These are phyloP conservation scores for Calonectris borealis DNA, from an alignment of 2,113 vertebrate genomes.

Conservation along the genomic window DNA sequence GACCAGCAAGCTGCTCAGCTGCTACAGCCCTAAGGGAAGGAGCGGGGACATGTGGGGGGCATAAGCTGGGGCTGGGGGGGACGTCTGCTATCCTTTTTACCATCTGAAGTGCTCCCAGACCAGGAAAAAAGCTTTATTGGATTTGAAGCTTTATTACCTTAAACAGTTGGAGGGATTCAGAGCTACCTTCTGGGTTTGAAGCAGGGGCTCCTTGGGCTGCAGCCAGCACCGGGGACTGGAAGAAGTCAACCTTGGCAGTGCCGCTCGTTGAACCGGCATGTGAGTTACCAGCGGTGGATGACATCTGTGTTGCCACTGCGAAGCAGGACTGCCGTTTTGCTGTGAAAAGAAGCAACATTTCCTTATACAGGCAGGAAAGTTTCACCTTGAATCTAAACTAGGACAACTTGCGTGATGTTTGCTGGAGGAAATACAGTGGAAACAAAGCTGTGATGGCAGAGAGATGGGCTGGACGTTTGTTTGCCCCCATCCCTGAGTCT, in stretches of 20 bases:
- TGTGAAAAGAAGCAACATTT: not conserved
- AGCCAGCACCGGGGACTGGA: accelerated
- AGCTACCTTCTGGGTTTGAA: not conserved
- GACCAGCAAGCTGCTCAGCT: not conserved
- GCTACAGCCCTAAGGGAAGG: not conserved
- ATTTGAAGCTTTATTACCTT: not conserved
- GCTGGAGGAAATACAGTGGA: not conserved
- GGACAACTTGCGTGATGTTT: not conserved
- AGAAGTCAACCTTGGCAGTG: not conserved
- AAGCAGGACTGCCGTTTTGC: not conserved
- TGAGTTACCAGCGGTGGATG: not conserved
- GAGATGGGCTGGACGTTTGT: not conserved
- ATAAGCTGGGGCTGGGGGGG: not conserved
- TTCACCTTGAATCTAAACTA: slow-evolving; percentile 39
- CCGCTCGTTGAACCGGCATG: accelerated
- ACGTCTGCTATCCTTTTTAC: not conserved
- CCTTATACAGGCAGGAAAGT: not conserved
- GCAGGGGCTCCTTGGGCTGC: not conserved
- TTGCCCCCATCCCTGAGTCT: not conserved
- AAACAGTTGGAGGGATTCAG: not conserved
- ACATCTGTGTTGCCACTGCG: not conserved
- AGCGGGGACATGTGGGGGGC: accelerated
- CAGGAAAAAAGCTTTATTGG: not conserved
- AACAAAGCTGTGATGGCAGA: slow-evolving; percentile 11
- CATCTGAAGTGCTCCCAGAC: not conserved